phyloP scores from a whole-genome alignment of 2,888 invertebrate genomes.

The Mechanitis messenoides region DNA sequence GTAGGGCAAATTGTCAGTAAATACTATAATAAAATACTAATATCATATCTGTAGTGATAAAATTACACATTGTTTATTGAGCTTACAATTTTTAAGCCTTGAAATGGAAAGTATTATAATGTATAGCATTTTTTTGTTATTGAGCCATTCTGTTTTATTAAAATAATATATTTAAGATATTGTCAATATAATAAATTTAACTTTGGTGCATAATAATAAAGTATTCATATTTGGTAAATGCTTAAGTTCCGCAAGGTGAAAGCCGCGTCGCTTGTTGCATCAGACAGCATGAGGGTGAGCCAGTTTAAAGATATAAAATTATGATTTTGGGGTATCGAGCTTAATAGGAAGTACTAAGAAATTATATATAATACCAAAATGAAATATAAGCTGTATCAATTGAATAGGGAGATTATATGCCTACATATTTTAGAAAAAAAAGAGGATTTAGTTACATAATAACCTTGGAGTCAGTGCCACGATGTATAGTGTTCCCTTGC shows the following conservation, averaged over 20 bases:
- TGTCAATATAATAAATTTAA: too few species aligned
- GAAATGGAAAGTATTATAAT: too few species aligned
- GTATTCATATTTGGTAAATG: not conserved
- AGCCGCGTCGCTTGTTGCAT: conserved; percentile 32
- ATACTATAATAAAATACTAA: too few species aligned
- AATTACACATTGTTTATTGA: too few species aligned
- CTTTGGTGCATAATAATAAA: not conserved
- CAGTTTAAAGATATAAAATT: not conserved
- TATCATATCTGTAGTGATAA: too few species aligned
- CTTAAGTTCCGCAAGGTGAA: conserved; percentile 29
- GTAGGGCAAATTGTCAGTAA: too few species aligned
- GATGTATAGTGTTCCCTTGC: conserved; percentile 92
- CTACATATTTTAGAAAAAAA: not conserved
- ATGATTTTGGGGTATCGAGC: not conserved
- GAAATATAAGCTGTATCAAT: not conserved
- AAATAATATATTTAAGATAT: too few species aligned
- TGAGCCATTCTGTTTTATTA: too few species aligned
- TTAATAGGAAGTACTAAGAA: not conserved
- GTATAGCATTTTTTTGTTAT: too few species aligned
- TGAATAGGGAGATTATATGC: not conserved
- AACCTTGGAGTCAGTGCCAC: conserved; percentile 85
- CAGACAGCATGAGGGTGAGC: conserved; percentile 17
- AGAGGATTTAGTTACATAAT: conserved; percentile 17
- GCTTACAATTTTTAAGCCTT: too few species aligned
- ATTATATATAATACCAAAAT: not conserved